Evolutionary conservation across 1,140 invertebrate species (phyloP).

Genomic region (Papilio xuthus): DNA sequence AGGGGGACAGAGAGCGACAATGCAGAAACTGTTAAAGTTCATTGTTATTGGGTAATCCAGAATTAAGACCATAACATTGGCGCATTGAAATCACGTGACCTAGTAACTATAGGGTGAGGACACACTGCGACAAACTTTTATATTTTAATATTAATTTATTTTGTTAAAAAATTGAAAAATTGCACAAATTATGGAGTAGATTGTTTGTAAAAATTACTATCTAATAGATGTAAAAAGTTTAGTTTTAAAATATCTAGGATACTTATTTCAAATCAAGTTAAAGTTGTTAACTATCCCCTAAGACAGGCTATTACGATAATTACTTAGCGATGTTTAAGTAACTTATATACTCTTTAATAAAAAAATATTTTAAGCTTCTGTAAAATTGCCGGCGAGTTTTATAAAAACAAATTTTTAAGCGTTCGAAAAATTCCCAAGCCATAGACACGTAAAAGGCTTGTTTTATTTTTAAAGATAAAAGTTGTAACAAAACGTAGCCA

Average conservation of each 20-base stretch:
- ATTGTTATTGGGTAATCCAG: slow-evolving; percentile 39
- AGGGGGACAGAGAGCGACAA: slow-evolving; percentile 34
- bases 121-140: neutral
- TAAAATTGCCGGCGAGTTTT: slow-evolving; percentile 20
- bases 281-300: too few relatives aligned
- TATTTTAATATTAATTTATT: neutral
- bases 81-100: slow-evolving; percentile 38
- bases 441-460: slow-evolving; percentile 39
- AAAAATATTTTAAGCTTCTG: neutral
- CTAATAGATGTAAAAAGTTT: too few relatives aligned
- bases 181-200: too few relatives aligned
- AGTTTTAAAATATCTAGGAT: too few relatives aligned
- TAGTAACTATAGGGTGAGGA: slow-evolving; percentile 8
- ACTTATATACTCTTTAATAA: neutral
- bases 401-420: slow-evolving; percentile 42
- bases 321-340: neutral
- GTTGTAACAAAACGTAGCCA: slow-evolving; percentile 44
- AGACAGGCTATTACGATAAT: too few relatives aligned
- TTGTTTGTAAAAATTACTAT: too few relatives aligned
- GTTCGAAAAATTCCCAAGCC: slow-evolving; percentile 37
- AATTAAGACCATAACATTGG: slow-evolving; percentile 32
- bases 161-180: too few relatives aligned
- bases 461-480: slow-evolving; percentile 42
- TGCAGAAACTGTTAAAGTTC: slow-evolving; percentile 37
- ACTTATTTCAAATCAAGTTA: too few relatives aligned